Base-by-base conservation (phyloP, 2,113 vertebrate species). In the Cariama cristata region DNA sequence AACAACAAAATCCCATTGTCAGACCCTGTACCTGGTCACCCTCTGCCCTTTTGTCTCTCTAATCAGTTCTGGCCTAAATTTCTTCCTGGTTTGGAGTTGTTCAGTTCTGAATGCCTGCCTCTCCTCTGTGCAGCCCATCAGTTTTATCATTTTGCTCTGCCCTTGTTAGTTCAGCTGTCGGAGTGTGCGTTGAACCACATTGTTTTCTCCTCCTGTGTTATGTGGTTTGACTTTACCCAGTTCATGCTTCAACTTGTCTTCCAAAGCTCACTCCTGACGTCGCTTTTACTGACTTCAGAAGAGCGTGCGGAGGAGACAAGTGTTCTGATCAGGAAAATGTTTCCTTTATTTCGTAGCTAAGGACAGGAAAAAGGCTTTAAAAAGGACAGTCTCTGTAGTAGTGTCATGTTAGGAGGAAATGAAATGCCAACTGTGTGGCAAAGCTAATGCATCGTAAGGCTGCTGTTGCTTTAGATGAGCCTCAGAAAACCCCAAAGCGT, bases 141-240 rank as follows among this genome's bases (percentile, higher is more conserved):
- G 20, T 1, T 30, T 8, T 10, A 2, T 12, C 2, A 1, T 4
- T 19, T 5, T 22, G 49, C 18, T 40, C 28, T 40, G 38, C 50
- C 35, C 2, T 0, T 11, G 20, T 4, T 9, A 1, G 12, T 14
- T 56, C 32, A 2, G 16, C 26, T 18, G 23, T 4, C 3, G 28
- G 35, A 6, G 22, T 1, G 5, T 11, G 10, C 1, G 0, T 24
- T 23, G 42, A 12, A 8, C 40, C 8, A 0, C 10, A 0, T 3
- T 3, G 18, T 11, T 17, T 24, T 24, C 20, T n/a, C 27, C 15
- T 30, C 38, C 45, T 2, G 4, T 8, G 8, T 32, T 8, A 38
- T 19, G 44, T n/a, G 4, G 2, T 35, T 52, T 56, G 76, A 17
- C 14, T 42, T 82, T 3, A 22, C 68, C 26, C 11, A 2, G 7